Evolutionary conservation across 23 tunicate genomes (phyloP).

Genomic region (Botrylloides violaceus): DNA sequence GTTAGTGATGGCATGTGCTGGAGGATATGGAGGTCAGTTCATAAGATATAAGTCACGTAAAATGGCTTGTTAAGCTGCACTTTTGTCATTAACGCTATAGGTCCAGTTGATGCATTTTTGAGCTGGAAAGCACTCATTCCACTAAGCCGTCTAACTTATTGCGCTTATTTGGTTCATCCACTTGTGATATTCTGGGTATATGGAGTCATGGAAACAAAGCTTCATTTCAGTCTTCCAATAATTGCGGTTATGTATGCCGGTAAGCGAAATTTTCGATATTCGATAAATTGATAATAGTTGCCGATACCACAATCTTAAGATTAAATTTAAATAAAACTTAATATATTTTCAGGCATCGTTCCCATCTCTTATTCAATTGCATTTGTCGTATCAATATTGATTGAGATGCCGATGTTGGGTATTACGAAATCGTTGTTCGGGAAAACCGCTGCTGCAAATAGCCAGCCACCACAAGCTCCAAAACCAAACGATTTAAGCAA

Average conservation of each 20-base stretch:
- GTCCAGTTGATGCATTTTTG: slow-evolving; percentile 53
- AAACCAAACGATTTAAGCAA: neutral
- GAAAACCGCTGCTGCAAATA: neutral
- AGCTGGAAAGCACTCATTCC: slow-evolving; percentile 79
- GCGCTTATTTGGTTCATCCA: slow-evolving; percentile 74
- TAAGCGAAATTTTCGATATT: too few species aligned
- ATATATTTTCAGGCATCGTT: neutral
- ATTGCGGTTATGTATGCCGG: neutral
- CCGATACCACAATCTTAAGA: too few species aligned
- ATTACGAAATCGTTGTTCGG: slow-evolving; percentile 5
- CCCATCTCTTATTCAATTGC: slow-evolving; percentile 6
- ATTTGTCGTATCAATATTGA: slow-evolving; percentile 10
- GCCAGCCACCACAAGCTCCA: neutral
- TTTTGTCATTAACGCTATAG: too few species aligned
- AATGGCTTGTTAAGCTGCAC: neutral
- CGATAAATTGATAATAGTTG: too few species aligned
- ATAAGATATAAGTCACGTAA: neutral
- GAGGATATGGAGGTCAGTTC: slow-evolving; percentile 82
- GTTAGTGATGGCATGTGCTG: slow-evolving; percentile 64
- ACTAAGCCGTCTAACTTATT: slow-evolving; percentile 70
- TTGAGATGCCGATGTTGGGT: slow-evolving; percentile 23
- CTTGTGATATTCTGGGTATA: slow-evolving; percentile 20
- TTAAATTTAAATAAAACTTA: too few species aligned
- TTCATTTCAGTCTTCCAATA: slow-evolving; percentile 13
- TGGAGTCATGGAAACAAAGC: neutral